These are phyloP conservation scores for Ophioderma brevispina DNA, from an alignment of 35 echinoderm and acorn worm genomes.

Conservation along the genomic window DNA sequence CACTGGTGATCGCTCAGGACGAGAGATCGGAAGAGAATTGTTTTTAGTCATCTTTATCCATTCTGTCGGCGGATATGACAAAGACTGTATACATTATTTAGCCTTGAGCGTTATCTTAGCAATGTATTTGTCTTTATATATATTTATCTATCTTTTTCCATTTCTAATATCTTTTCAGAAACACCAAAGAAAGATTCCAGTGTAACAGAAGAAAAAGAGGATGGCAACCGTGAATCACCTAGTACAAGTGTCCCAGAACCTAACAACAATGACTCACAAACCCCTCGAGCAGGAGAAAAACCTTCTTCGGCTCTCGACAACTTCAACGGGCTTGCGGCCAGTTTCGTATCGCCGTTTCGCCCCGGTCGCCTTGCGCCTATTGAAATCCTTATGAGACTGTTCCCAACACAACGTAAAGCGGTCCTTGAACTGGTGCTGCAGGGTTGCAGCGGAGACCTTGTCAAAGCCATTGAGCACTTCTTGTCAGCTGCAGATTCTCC, in stretches of 20 bases:
- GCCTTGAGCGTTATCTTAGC: not conserved
- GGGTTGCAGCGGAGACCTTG: conserved; percentile 93
- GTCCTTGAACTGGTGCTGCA: conserved; percentile 95
- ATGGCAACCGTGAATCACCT: conserved; percentile 74
- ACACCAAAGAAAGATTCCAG: conserved; percentile 38
- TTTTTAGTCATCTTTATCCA: not conserved
- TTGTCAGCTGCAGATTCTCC: conserved; percentile 77
- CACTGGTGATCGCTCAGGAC: not conserved
- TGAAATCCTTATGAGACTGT: conserved; percentile 89
- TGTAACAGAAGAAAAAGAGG: conserved; percentile 34
- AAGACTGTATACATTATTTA: not conserved
- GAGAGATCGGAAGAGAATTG: not conserved
- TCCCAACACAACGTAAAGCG: conserved; percentile 81
- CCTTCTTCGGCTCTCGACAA: conserved; percentile 52
- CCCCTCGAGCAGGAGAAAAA: conserved; percentile 21
- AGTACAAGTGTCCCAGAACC: conserved; percentile 71
- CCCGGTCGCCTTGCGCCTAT: conserved; percentile 86
- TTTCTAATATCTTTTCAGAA: conserved; percentile 47
- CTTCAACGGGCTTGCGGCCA: conserved; percentile 80
- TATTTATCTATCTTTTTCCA: not conserved
- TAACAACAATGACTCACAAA: conserved; percentile 27
- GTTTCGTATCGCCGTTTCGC: conserved; percentile 88
- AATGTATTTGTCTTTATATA: not conserved
- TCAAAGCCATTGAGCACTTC: conserved; percentile 98
- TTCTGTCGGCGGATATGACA: not conserved